These are phyloP conservation scores for Nebria salina DNA, from an alignment of 2,888 invertebrate genomes.

Conservation along the genomic window DNA sequence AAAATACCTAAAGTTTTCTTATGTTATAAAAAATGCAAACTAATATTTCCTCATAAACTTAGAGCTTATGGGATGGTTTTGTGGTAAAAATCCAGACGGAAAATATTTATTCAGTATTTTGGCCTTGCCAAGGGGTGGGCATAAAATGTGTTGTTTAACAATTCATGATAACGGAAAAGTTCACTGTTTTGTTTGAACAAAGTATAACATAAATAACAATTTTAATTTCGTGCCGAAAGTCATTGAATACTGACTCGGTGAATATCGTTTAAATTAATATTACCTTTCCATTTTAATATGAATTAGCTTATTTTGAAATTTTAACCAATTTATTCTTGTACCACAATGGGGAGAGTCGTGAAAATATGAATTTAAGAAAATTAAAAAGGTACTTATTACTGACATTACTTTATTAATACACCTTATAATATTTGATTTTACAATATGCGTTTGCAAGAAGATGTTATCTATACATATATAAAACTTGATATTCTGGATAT, in stretches of 20 bases:
- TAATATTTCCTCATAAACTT: slow-evolving; percentile 42
- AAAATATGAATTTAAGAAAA: no score
- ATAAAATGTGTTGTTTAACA: slow-evolving; percentile 40
- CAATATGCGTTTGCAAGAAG: no score
- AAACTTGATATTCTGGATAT: no score
- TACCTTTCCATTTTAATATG: not conserved
- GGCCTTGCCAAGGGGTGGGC: slow-evolving; percentile 10
- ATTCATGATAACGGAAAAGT: slow-evolving; percentile 29
- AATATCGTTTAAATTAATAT: not conserved
- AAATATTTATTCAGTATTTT: slow-evolving; percentile 36
- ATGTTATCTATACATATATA: no score
- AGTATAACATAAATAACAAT: slow-evolving; percentile 27
- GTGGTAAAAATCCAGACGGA: slow-evolving; percentile 29
- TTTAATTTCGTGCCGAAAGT: slow-evolving; percentile 15
- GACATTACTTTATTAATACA: no score
- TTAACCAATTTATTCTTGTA: not conserved
- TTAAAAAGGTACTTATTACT: no score
- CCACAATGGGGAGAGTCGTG: no score
- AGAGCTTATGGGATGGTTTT: slow-evolving; percentile 23
- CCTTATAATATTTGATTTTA: no score
- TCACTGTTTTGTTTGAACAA: slow-evolving; percentile 31
- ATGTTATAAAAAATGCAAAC: slow-evolving; percentile 40
- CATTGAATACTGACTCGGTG: not conserved
- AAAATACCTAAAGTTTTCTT: not conserved
- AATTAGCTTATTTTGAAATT: not conserved